phyloP scores from a whole-genome alignment of 2,113 vertebrate species.

The Chelonoidis abingdonii region DNA sequence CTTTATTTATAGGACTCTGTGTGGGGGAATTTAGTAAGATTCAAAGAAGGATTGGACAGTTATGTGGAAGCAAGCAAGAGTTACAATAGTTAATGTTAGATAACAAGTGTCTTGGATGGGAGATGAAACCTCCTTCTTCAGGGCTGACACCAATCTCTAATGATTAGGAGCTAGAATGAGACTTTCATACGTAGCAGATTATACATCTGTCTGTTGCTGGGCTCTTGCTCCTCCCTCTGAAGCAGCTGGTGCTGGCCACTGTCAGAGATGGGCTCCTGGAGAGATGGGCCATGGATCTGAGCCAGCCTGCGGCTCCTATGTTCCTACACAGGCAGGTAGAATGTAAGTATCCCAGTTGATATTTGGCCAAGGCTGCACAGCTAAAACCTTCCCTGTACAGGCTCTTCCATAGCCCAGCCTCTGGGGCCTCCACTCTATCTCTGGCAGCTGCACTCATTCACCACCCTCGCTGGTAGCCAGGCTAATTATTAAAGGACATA shows the following conservation, averaged over 20 bases:
- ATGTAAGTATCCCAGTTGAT: rapidly evolving
- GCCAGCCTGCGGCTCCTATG: neutral
- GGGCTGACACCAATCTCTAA: neutral
- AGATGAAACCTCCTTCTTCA: neutral
- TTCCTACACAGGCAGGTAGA: rapidly evolving
- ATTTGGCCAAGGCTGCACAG: neutral
- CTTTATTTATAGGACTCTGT: rapidly evolving
- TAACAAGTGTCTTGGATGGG: neutral
- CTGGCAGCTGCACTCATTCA: neutral
- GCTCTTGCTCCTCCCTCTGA: neutral
- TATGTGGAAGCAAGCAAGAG: neutral
- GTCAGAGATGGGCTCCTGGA: neutral
- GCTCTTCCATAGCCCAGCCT: neutral
- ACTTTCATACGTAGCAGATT: neutral
- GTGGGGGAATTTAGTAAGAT: rapidly evolving
- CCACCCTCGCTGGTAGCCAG: neutral
- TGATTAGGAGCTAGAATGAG: neutral
- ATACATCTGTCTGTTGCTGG: neutral
- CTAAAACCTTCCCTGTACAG: neutral
- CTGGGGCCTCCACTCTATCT: neutral
- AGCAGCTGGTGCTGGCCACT: neutral
- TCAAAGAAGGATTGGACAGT: neutral
- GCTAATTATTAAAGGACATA: neutral
- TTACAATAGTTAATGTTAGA: neutral
- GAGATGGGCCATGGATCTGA: neutral